Percentiles rank a stretch among this genome's conserved stretches.
Evolutionary conservation across 2,888 invertebrate species (phyloP).

Genomic region (Ernsta delagoae): DNA sequence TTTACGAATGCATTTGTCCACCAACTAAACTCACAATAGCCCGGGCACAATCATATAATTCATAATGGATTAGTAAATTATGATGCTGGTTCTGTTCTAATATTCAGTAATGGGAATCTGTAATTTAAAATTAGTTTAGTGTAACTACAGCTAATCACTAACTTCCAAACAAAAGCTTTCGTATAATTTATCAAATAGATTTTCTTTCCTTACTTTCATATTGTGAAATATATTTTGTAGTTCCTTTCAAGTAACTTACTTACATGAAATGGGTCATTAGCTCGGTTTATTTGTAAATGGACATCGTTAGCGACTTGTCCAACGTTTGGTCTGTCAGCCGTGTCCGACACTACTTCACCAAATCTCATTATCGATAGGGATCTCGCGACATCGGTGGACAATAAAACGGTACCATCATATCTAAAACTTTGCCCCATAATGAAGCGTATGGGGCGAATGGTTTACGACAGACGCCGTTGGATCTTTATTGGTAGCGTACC

Average conservation of each 20-base stretch:
- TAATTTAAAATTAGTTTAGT: constrained; percentile 29
- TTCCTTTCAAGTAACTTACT: background rate
- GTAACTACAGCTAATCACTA: too few species aligned
- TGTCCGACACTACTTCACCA: constrained; percentile 57
- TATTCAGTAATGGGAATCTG: constrained; percentile 21
- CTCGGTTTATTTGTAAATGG: constrained; percentile 16
- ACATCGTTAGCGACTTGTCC: constrained; percentile 53
- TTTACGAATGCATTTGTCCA: constrained; percentile 59
- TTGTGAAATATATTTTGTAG: background rate
- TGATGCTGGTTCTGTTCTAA: constrained; percentile 20
- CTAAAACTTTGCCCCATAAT: constrained; percentile 84
- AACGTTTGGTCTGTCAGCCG: constrained; percentile 56
- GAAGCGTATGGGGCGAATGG: constrained; percentile 84
- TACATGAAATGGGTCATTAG: constrained; percentile 21
- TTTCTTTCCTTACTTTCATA: too few species aligned
- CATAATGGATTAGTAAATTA: constrained; percentile 40
- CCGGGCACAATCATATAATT: constrained; percentile 48
- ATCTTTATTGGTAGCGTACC: constrained; percentile 84
- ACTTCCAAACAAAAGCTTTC: too few species aligned
- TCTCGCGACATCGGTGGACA: constrained; percentile 83
- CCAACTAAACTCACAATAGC: constrained; percentile 55
- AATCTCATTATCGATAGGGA: constrained; percentile 82
- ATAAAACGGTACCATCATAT: constrained; percentile 84
- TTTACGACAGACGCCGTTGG: constrained; percentile 83
- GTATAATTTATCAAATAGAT: too few species aligned